Base-by-base conservation (phyloP, 2,888 invertebrate species). In the Dinocampus coccinellae region DNA sequence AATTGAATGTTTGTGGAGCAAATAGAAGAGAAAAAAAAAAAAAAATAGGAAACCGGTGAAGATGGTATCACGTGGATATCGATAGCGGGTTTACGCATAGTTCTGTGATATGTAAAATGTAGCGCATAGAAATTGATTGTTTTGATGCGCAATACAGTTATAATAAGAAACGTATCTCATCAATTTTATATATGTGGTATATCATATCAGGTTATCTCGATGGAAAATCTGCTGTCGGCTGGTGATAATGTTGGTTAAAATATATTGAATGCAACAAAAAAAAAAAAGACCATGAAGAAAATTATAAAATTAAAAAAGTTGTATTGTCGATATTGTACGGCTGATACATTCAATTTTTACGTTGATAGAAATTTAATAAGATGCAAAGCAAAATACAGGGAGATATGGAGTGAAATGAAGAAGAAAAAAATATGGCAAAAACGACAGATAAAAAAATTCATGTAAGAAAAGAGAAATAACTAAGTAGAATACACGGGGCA, bases 41-140 rank as follows among this genome's bases (percentile, higher is more conserved):
- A 10, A 24, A 47, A 55, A 60, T 36, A 52, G 62, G 61, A n/a
- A 29, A 20, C 16, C 47, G 16, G 47, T 47, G 47, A 47, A n/a
- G 47, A 70, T 57, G 53, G 66, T 20, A 26, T 53, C 36, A 57
- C 10, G 52, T 29, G 36, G 47, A 81, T 78, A 80, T 83, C 81
- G 83, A 84, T 84, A 82, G 82, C 75, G 83, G 84, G 82, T 82
- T 83, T 83, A 82, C 84, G 85, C 84, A 84, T 86, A 88, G 86
- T 86, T 88, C 88, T 88, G 88, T 88, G 88, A 88, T 88, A 88
- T 88, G 86, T 88, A 88, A 84, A 78, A 86, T 82, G 85, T 88
- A 83, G 85, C 85, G 81, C 85, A 85, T 85, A 74, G 67, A 72
- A 62, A 85, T 79, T 82, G 81, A 82, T 81, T 79, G 79, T 77